Evolutionary conservation across 1,140 invertebrate genomes (phyloP), one percentile per base, ranked within the genome.

Genomic region (Coelopa frigida): DNA sequence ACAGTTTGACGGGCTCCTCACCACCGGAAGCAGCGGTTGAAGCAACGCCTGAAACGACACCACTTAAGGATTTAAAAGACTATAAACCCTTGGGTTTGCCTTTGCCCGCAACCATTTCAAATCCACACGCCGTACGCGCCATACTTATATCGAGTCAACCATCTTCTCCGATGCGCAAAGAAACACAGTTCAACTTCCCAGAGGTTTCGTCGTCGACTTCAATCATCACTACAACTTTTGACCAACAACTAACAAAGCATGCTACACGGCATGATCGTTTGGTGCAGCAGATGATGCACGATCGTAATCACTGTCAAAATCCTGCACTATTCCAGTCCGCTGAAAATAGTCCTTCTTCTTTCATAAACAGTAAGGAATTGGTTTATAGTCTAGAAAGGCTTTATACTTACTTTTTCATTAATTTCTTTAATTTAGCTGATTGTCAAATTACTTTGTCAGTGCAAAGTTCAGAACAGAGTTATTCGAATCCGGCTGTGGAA

Each of bases 21-120:
- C 66, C 66, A n/a, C 66, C 86, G 2, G 87, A 90, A 70, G 83
- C 86, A 10, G 87, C 86, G 26, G 80, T 89, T 22, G 87, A 90
- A 73, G 87, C 87, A 5, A 90, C 87, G 7, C 87, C 87, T 3
- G 87, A 90, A 75, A 89, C 86, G 21, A 91, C 87, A 22, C 87
- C 87, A 1, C 76, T 89, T 0, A 86, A 86, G 61, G 84, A 78
- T 56, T 21, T 61, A 58, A 43, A 58, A 22, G 62, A 66, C 32
- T 37, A 42, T 31, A 4, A 39, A 21, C 21, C 12, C 14, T 15
- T 20, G 11, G 31, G 20, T 20, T 12, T 33, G 12, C 18, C 31
- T 3, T n/a, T 22, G 15, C 11, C 24, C 3, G 42, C 36, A 14
- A n/a, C n/a, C n/a, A n/a, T n/a, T n/a, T n/a, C n/a, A n/a, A 78